Conservation (phyloP, 2,888 invertebrate genomes). For the Meiosimyza decipiens region DNA sequence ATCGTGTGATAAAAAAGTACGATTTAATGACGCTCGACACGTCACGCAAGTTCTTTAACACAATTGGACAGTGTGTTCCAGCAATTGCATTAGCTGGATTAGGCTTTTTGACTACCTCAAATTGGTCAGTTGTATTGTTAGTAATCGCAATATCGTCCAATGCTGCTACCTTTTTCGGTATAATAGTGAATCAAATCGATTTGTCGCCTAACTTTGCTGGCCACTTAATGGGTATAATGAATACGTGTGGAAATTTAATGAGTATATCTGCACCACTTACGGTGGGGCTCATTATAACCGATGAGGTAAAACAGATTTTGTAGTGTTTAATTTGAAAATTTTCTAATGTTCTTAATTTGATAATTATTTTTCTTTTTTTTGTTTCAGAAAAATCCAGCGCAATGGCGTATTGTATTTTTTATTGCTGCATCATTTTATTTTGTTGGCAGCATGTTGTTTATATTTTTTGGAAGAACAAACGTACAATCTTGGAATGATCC, state of each 20-base stretch:
- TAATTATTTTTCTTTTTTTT: too few relatives aligned
- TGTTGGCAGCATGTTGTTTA: slow-evolving; percentile 68
- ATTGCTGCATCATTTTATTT: slow-evolving; percentile 68
- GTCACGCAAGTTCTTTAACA: slow-evolving; percentile 63
- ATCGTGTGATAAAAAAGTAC: slow-evolving; percentile 67
- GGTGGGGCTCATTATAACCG: slow-evolving; percentile 71
- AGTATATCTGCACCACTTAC: slow-evolving; percentile 74
- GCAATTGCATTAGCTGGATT: slow-evolving; percentile 70
- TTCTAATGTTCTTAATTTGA: too few relatives aligned
- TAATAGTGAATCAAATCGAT: slow-evolving; percentile 76
- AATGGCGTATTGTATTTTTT: slow-evolving; percentile 70
- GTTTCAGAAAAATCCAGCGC: slow-evolving; percentile 34
- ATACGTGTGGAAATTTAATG: slow-evolving; percentile 70
- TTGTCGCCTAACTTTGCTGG: slow-evolving; percentile 78
- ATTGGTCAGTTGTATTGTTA: slow-evolving; percentile 69
- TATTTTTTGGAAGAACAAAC: slow-evolving; percentile 68
- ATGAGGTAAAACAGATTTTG: slow-evolving; percentile 67
- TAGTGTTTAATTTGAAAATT: too few relatives aligned
- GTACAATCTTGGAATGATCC: slow-evolving; percentile 71
- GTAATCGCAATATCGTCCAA: slow-evolving; percentile 73
- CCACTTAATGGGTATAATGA: slow-evolving; percentile 77
- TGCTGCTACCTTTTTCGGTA: slow-evolving; percentile 72
- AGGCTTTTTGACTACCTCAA: slow-evolving; percentile 66
- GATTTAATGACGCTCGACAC: slow-evolving; percentile 63
- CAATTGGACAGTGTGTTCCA: slow-evolving; percentile 68